A percentile compares a stretch with the other conserved stretches of the same genome.
These are phyloP conservation scores for Aphyosemion australe DNA, from an alignment of 2,113 vertebrate genomes.

Conservation along the genomic window DNA sequence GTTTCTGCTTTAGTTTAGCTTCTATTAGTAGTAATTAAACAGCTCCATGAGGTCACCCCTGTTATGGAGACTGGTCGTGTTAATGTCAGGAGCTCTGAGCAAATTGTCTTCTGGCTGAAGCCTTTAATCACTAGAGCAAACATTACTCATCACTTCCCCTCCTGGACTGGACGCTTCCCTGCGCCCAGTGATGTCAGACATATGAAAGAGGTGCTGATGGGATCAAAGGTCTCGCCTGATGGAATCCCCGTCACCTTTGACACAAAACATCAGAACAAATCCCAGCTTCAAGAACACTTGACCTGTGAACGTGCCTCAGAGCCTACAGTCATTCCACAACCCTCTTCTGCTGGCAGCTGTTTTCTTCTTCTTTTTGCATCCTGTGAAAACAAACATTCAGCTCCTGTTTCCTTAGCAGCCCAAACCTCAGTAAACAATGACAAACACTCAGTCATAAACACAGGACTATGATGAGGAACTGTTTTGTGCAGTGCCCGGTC, in stretches of 20 bases:
- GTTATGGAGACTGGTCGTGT: slow-evolving; percentile 32
- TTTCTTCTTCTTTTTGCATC: slow-evolving; percentile 10
- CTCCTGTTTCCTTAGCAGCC: slow-evolving; percentile 14
- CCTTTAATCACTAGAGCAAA: slow-evolving; percentile 35
- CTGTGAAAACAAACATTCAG: slow-evolving; percentile 31
- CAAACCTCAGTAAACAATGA: slow-evolving; percentile 45
- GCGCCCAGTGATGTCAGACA: slow-evolving; percentile 50
- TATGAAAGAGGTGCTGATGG: no score
- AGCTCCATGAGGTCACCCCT: neutral
- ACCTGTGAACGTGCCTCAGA: slow-evolving; percentile 10
- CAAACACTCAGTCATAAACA: slow-evolving; percentile 42
- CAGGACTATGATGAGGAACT: slow-evolving; percentile 43
- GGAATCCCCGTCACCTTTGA: slow-evolving; percentile 16
- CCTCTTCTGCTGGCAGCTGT: slow-evolving; percentile 8
- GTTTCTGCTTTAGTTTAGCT: no score
- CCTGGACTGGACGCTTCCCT: slow-evolving; percentile 11
- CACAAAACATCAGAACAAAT: neutral
- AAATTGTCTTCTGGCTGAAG: no score
- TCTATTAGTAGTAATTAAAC: neutral
- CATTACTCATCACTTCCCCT: slow-evolving; percentile 54
- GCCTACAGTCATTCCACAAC: neutral
- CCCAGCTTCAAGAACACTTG: neutral
- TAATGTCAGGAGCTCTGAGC: slow-evolving; percentile 16
- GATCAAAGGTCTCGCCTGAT: slow-evolving; percentile 4
- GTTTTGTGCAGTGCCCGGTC: slow-evolving; percentile 21